These are phyloP conservation scores for Labeo calbasu DNA, from an alignment of 2,797 vertebrate species.

Conservation along the genomic window DNA sequence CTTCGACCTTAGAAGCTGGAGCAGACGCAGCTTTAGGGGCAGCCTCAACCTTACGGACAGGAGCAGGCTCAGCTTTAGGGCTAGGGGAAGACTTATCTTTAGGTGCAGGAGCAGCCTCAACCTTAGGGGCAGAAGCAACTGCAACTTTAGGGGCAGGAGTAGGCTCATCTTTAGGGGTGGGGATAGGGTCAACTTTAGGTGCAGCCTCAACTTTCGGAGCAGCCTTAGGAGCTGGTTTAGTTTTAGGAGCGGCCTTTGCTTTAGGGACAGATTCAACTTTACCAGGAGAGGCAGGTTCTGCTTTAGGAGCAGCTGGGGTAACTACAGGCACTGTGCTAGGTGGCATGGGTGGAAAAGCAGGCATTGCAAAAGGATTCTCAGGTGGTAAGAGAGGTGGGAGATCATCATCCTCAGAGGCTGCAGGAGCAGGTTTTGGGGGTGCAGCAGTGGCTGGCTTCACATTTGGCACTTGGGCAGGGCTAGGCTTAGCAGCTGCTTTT, in stretches of 20 bases:
- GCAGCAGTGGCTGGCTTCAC: constrained; percentile 23
- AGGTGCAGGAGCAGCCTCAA: background rate
- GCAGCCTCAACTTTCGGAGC: constrained; percentile 10
- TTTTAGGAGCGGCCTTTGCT: constrained; percentile 16
- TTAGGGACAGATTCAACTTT: constrained; percentile 22
- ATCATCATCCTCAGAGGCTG: constrained; percentile 82
- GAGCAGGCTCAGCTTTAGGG: background rate
- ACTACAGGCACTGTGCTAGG: constrained; percentile 37
- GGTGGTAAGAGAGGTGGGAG: constrained; percentile 94
- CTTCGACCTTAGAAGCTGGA: background rate
- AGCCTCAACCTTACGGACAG: background rate
- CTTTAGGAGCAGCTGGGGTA: constrained; percentile 6
- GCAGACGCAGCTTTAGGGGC: background rate
- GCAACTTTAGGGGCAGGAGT: constrained; percentile 21
- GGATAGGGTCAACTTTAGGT: constrained; percentile 51
- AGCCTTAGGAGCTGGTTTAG: constrained; percentile 22
- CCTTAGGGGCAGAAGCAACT: background rate
- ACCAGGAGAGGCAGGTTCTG: constrained; percentile 14
- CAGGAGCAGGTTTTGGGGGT: constrained; percentile 40
- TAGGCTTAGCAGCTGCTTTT: constrained; percentile 37
- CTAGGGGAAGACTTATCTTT: background rate
- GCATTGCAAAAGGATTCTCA: constrained; percentile 74
- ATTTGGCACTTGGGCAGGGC: constrained; percentile 46
- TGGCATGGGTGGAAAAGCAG: constrained; percentile 68
- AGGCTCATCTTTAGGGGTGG: constrained; percentile 50